phyloP scores from a whole-genome alignment of 1,140 invertebrate genomes.

The Dryas iulia region DNA sequence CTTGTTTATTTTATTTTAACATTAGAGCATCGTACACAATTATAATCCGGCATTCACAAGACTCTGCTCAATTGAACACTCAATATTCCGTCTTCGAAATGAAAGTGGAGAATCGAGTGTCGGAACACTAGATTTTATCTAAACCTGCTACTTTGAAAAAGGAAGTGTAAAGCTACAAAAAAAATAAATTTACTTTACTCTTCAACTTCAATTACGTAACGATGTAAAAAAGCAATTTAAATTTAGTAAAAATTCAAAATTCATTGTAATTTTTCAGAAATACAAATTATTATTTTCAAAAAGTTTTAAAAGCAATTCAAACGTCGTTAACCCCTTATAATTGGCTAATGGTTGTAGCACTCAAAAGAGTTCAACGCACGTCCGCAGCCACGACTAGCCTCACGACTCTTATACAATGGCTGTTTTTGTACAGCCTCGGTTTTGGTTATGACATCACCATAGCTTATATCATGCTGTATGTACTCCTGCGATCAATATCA shows the following conservation, averaged over 20 bases:
- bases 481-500: conserved; percentile 18
- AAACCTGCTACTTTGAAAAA: no score
- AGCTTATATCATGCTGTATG: conserved; percentile 24
- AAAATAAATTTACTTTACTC: no score
- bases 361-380: conserved; percentile 75
- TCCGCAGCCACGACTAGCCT: conserved; percentile 56
- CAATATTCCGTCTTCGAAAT: no score
- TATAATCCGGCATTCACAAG: no score
- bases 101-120: no score
- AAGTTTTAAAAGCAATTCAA: conserved; percentile 11
- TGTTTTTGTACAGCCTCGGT: conserved; percentile 65
- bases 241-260: no score
- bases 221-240: no score
- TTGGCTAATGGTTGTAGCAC: conserved; percentile 61
- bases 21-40: no score
- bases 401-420: conserved; percentile 72
- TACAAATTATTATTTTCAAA: conserved; percentile 13
- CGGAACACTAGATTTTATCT: no score
- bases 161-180: no score
- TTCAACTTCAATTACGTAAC: no score
- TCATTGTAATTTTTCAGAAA: neutral
- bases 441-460: conserved; percentile 75
- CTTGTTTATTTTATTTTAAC: neutral
- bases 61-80: no score
- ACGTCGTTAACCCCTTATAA: conserved; percentile 48